Evolutionary conservation across 2,888 invertebrate genomes (phyloP).

Genomic region (Ceraclea dissimilis): DNA sequence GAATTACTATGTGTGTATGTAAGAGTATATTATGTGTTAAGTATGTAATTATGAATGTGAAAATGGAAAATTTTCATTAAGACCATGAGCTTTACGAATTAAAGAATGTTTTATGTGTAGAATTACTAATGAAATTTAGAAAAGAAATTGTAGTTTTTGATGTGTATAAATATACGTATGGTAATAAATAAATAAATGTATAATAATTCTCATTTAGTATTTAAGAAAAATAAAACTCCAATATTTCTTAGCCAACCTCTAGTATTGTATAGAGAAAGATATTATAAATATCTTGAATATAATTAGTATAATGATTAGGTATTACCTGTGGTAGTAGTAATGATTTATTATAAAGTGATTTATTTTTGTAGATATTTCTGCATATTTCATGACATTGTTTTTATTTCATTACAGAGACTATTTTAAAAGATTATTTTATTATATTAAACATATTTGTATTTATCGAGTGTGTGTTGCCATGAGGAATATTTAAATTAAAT

Average conservation of each 20-base stretch:
- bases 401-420: too few species aligned
- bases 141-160: not conserved
- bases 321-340: slow-evolving; percentile 2
- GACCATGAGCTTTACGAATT: slow-evolving; percentile 13
- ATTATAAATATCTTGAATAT: not conserved
- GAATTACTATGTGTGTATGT: not conserved
- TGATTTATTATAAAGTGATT: not conserved
- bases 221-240: slow-evolving; percentile 12
- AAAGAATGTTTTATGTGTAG: slow-evolving; percentile 8
- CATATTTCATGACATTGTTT: too few species aligned
- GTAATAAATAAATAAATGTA: slow-evolving; percentile 1
- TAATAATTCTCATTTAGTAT: slow-evolving; percentile 5
- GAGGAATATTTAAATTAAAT: not conserved
- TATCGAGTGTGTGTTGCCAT: slow-evolving; percentile 7
- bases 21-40: not conserved
- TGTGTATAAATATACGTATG: not conserved
- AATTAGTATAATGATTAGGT: not conserved
- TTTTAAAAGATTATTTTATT: too few species aligned
- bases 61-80: not conserved
- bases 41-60: not conserved
- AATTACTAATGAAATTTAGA: not conserved
- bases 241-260: slow-evolving; percentile 16
- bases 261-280: slow-evolving; percentile 16
- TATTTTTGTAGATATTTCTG: not conserved
- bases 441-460: too few species aligned